Evolutionary conservation across 2,888 invertebrate species (phyloP).

Genomic region (Cerastis leucographa): DNA sequence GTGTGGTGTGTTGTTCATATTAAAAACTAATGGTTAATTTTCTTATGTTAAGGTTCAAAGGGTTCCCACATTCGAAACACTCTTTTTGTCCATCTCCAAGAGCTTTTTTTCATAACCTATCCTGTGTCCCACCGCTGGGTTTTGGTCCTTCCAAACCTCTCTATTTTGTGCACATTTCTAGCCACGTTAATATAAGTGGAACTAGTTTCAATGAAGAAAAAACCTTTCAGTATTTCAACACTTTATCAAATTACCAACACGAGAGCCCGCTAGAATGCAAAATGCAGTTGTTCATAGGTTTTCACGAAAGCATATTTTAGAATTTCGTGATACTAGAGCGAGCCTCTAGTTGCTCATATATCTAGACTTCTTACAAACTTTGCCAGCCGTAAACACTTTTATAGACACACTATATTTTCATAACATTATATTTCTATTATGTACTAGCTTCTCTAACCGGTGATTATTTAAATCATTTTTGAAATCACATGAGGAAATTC

Average conservation of each 20-base stretch:
- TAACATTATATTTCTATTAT: slow-evolving; percentile 14
- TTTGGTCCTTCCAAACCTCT: too few species aligned
- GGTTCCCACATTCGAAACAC: too few species aligned
- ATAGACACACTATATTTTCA: slow-evolving; percentile 36
- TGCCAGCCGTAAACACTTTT: slow-evolving; percentile 20
- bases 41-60: too few species aligned
- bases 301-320: slow-evolving; percentile 40
- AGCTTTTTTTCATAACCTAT: too few species aligned
- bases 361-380: slow-evolving; percentile 20
- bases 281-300: slow-evolving; percentile 29
- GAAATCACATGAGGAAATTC: not conserved
- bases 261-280: slow-evolving; percentile 8
- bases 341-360: slow-evolving; percentile 16
- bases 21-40: not conserved
- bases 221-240: not conserved
- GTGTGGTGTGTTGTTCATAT: not conserved
- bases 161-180: too few species aligned
- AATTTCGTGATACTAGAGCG: slow-evolving; percentile 19
- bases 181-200: not conserved
- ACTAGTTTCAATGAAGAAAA: not conserved
- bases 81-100: too few species aligned
- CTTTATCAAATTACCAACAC: not conserved
- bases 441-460: not conserved
- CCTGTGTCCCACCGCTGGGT: too few species aligned
- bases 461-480: not conserved